phyloP scores from a whole-genome alignment of 2,888 invertebrate species.

The Coelinius sp. region DNA sequence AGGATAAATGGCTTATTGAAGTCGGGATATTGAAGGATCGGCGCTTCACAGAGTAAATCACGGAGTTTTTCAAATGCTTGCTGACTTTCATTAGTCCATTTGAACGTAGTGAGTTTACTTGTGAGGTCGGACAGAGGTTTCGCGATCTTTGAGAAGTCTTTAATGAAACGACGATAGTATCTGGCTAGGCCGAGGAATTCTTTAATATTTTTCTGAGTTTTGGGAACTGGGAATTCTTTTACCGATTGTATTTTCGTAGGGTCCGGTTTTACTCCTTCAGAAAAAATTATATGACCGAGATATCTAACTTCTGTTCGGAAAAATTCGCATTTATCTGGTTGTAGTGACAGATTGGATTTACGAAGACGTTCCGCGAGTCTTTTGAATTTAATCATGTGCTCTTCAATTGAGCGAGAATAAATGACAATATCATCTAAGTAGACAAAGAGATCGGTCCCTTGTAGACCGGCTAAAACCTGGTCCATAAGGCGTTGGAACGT shows the following conservation, averaged over 20 bases:
- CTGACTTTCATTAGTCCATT: neutral
- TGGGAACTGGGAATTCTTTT: conserved; percentile 33
- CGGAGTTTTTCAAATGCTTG: neutral
- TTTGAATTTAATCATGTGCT: conserved; percentile 21
- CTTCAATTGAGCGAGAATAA: neutral
- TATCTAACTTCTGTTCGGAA: conserved; percentile 31
- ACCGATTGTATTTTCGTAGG: conserved; percentile 37
- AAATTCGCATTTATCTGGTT: conserved; percentile 42
- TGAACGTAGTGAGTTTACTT: conserved; percentile 2
- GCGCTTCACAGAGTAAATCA: neutral
- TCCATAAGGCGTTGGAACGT: conserved; percentile 61
- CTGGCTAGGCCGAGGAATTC: conserved; percentile 34
- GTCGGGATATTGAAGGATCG: conserved; percentile 28
- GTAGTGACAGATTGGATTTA: conserved; percentile 20
- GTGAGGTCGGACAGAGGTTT: conserved; percentile 19
- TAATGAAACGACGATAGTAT: conserved; percentile 43
- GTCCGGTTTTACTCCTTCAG: conserved; percentile 37
- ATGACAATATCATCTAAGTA: conserved; percentile 29
- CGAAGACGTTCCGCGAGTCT: conserved; percentile 35
- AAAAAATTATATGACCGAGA: conserved; percentile 22
- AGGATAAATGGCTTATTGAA: conserved; percentile 28
- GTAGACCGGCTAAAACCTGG: conserved; percentile 47
- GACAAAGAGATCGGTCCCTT: conserved; percentile 16
- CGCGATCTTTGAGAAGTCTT: conserved; percentile 33
- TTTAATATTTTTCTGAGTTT: conserved; percentile 33